Evolutionary conservation across 2,113 vertebrate species (phyloP).

Genomic region (Mobula birostris): DNA sequence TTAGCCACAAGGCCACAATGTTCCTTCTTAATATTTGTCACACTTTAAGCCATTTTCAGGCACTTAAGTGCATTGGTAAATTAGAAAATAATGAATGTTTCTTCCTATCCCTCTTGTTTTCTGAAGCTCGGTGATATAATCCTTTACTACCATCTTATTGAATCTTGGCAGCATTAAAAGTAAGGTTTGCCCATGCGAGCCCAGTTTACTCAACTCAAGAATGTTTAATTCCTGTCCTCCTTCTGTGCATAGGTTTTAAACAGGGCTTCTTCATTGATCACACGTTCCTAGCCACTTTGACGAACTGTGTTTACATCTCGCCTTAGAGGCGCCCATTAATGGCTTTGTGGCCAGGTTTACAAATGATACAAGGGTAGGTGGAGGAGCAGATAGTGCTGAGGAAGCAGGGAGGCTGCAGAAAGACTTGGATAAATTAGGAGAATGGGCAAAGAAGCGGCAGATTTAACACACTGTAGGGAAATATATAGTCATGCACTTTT

Average conservation of each 20-base stretch:
- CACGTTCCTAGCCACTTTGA: neutral
- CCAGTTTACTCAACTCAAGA: neutral
- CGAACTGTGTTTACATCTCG: neutral
- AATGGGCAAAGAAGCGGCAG: no score
- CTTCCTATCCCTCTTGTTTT: neutral
- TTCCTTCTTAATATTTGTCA: neutral
- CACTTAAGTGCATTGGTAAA: neutral
- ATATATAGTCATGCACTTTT: no score
- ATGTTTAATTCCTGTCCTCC: neutral
- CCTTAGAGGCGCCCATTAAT: neutral
- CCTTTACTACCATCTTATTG: neutral
- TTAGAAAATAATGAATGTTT: neutral
- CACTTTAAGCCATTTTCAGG: neutral
- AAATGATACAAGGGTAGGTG: no score
- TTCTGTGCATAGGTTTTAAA: neutral
- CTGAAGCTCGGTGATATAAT: neutral
- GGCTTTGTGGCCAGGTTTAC: no score
- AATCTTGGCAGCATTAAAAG: neutral
- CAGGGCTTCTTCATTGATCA: neutral
- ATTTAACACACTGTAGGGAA: no score
- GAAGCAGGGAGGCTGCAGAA: no score
- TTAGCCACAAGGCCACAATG: neutral
- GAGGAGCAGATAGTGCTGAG: no score
- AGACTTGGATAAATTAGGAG: no score
- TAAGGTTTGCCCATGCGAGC: neutral